Conservation (phyloP, 2,888 invertebrate genomes). For the Perdita meconis region DNA sequence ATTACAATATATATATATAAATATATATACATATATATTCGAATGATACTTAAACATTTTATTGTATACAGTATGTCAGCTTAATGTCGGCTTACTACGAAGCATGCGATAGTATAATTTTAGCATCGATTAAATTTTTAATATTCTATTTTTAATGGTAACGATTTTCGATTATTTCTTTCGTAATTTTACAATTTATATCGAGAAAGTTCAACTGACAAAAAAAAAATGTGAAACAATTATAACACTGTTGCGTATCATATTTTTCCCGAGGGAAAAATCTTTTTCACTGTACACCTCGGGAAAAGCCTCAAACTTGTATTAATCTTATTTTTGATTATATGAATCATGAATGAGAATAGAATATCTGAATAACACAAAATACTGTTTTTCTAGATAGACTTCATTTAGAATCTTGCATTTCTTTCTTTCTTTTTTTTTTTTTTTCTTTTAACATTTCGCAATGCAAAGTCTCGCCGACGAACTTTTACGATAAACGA, state of each 20-base stretch:
- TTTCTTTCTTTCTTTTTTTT: constrained; percentile 36
- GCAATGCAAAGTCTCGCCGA: constrained; percentile 27
- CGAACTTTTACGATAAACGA: constrained; percentile 29
- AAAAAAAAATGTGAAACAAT: constrained; percentile 7
- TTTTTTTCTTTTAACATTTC: constrained; percentile 37
- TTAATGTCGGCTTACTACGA: constrained; percentile 34
- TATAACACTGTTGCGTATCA: constrained; percentile 14
- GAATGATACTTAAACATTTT: constrained; percentile 48
- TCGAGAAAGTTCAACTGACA: neutral
- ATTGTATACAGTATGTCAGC: constrained; percentile 42
- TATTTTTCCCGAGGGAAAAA: constrained; percentile 11
- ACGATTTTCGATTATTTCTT: constrained; percentile 17
- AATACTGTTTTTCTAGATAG: constrained; percentile 20
- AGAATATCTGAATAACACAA: constrained; percentile 18
- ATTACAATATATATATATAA: constrained; percentile 33
- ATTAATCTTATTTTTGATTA: constrained; percentile 33
- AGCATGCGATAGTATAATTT: constrained; percentile 38
- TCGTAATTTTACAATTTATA: constrained; percentile 26
- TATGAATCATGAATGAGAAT: constrained; percentile 35
- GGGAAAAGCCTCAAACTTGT: constrained; percentile 26
- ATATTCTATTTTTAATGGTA: constrained; percentile 37
- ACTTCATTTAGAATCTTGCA: constrained; percentile 35
- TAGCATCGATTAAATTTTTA: constrained; percentile 29
- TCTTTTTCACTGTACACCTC: neutral
- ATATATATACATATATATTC: constrained; percentile 46